These are phyloP conservation scores for Enteromius viviparus DNA, from an alignment of 2,797 vertebrate genomes.

Conservation along the genomic window DNA sequence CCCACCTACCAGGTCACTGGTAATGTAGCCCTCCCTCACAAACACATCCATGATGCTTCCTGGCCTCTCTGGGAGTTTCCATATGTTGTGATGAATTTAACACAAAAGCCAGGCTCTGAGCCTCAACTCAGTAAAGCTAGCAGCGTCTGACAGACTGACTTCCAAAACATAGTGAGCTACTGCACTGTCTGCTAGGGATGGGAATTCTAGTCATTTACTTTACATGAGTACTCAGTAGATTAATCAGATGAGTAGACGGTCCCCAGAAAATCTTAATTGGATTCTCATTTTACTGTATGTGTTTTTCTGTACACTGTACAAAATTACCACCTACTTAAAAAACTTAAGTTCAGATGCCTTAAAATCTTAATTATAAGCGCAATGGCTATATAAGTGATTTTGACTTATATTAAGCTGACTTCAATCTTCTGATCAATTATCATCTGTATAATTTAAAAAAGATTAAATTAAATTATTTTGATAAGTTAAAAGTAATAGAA, in stretches of 20 bases:
- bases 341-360: too few species aligned
- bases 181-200: background rate
- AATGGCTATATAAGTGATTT: background rate
- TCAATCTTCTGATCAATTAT: background rate
- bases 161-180: conserved; percentile 14
- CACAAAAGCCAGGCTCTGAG: conserved; percentile 16
- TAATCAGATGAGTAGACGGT: background rate
- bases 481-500: background rate
- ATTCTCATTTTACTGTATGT: background rate
- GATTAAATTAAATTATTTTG: background rate
- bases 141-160: conserved; percentile 1
- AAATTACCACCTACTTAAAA: background rate
- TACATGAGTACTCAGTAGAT: background rate
- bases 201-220: background rate
- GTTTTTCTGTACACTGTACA: background rate
- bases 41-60: conserved; percentile 46
- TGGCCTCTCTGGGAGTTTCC: conserved; percentile 57
- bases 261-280: too few species aligned
- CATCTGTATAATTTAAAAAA: background rate
- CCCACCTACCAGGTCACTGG: conserved; percentile 39
- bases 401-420: background rate
- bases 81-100: conserved; percentile 53
- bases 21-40: conserved; percentile 27
- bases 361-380: background rate
- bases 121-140: background rate